Evolutionary conservation across 2,797 vertebrate species (phyloP).

Genomic region (Valencia hispanica): DNA sequence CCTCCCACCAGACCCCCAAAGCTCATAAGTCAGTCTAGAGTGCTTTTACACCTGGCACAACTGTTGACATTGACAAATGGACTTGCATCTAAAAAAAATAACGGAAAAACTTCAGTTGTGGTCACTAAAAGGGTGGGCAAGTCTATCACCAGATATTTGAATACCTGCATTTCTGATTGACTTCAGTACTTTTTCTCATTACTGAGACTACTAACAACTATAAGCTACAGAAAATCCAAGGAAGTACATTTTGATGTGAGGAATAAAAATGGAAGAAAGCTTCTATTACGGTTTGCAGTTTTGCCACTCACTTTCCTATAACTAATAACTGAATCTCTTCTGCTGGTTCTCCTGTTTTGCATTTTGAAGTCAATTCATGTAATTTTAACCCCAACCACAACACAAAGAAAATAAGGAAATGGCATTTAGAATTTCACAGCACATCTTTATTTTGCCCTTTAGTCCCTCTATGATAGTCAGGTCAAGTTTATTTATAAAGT

Average conservation of each 20-base stretch:
- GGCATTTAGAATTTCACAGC: neutral
- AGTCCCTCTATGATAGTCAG: no score
- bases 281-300: neutral
- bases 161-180: neutral
- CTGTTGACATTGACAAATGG: constrained; percentile 63
- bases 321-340: neutral
- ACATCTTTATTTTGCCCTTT: neutral
- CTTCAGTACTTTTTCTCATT: neutral
- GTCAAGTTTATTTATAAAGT: no score
- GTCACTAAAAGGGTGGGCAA: constrained; percentile 28
- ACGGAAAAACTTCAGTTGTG: constrained; percentile 14
- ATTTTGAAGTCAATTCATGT: neutral
- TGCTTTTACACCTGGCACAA: constrained; percentile 51
- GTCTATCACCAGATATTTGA: neutral
- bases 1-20: constrained; percentile 30
- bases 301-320: neutral
- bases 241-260: neutral
- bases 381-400: neutral
- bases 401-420: neutral
- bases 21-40: constrained; percentile 60
- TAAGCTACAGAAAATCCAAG: neutral
- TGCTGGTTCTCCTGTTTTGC: neutral
- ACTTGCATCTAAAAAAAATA: constrained; percentile 52
- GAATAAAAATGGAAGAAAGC: neutral
- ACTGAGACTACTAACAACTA: neutral